Evolutionary conservation across 2,888 invertebrate genomes (phyloP), one percentile per base, ranked within the genome.

Genomic region (Andrena camellia): DNA sequence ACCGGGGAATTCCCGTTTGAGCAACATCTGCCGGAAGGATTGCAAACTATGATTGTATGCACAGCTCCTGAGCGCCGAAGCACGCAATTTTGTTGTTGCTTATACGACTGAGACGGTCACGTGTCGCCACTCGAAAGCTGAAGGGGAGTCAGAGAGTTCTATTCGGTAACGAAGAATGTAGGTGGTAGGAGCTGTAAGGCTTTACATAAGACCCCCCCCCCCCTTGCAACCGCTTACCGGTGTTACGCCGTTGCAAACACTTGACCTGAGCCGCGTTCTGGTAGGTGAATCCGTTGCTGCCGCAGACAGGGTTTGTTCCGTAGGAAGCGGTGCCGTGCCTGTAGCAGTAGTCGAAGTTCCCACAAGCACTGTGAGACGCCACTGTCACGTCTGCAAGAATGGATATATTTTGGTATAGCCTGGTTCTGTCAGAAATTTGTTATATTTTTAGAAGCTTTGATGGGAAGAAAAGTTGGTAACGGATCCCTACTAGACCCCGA

Each of bases 281-380:
- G 81, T 92, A 93, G 1, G 92, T 91, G 73, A 85, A 86, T 10
- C 92, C 92, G 42, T 92, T 91, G 72, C 72, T 91, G 0, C 88
- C 90, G 81, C 92, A 92, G 33, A 92, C 90, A 20, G 85, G 84
- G 86, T 42, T 87, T 88, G 70, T 35, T 29, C 77, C 84, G 20
- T 77, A 86, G 33, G 68, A 31, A 26, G 71, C 48, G 17, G 69
- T 70, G 31, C 74, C 83, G 13, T 82, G 71, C 31, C 84, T 80
- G 35, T 73, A 42, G 50, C 85, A 84, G 26, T 42, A 42, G 42
- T 42, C 42, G 42, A 73, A 66, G 74, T 75, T 74, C n/a, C 59
- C 50, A 26, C 85, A 84, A 0, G 64, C 26, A 3, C 57, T 42
- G 17, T 42, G 42, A 17, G 42, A 17, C 42, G 42, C 13, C 42